Percentiles rank a stretch among this genome's conserved stretches.
Evolutionary conservation across 2,888 invertebrate genomes (phyloP).

Genomic region (Amiota mariae): DNA sequence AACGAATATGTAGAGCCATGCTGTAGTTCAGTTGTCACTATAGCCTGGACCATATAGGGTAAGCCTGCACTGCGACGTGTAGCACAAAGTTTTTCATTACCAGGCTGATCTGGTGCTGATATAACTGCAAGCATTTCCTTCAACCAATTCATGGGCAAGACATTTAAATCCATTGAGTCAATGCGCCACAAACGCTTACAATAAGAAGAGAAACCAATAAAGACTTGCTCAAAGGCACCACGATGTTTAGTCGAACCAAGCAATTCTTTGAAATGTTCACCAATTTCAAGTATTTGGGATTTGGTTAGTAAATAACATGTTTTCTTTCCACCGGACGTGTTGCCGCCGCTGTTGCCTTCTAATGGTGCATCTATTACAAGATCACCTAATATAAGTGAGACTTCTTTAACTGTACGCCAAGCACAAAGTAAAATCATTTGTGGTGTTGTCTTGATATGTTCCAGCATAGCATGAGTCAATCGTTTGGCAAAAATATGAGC

Average conservation of each 20-base stretch:
- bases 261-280: constrained; percentile 80
- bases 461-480: constrained; percentile 49
- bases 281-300: constrained; percentile 77
- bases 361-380: constrained; percentile 76
- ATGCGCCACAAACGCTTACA: constrained; percentile 78
- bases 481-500: constrained; percentile 43
- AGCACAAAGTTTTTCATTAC: constrained; percentile 78
- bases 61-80: constrained; percentile 95
- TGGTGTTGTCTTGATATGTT: constrained; percentile 76
- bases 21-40: constrained; percentile 83
- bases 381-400: constrained; percentile 81
- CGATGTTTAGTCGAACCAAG: constrained; percentile 89
- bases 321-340: constrained; percentile 36
- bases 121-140: constrained; percentile 77
- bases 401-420: constrained; percentile 96
- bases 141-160: constrained; percentile 80
- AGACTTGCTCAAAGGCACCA: constrained; percentile 98
- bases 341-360: constrained; percentile 37
- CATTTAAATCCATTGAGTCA: constrained; percentile 74
- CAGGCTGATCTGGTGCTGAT: constrained; percentile 53
- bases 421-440: constrained; percentile 94
- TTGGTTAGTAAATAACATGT: constrained; percentile 53
- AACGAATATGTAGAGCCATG: constrained; percentile 77
- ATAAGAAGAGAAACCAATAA: constrained; percentile 88
- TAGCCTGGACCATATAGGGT: constrained; percentile 89